Percentiles rank a stretch among this genome's conserved stretches.
phyloP scores from a whole-genome alignment of 2,888 invertebrate genomes.

The Podotricha telesiphe region DNA sequence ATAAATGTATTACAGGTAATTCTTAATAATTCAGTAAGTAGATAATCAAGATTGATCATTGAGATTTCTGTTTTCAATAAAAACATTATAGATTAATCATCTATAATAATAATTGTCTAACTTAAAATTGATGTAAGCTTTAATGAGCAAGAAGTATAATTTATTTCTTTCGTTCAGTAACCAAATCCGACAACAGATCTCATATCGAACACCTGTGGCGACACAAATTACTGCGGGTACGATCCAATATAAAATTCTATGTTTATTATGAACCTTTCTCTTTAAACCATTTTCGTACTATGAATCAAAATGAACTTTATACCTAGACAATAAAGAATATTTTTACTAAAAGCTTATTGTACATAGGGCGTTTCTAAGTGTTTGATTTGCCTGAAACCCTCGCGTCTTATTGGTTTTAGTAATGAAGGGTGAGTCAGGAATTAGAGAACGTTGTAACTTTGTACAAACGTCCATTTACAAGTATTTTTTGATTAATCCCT shows the following conservation, averaged over 20 bases:
- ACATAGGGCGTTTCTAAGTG: constrained; percentile 68
- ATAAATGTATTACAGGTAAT: no score
- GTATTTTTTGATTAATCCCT: constrained; percentile 28
- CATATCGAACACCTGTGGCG: constrained; percentile 49
- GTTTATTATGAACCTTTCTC: constrained; percentile 65
- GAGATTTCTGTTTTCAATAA: neutral
- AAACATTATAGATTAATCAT: neutral
- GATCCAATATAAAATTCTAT: constrained; percentile 56
- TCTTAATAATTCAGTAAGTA: neutral
- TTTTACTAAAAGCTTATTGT: constrained; percentile 46
- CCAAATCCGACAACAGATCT: constrained; percentile 40
- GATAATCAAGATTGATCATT: neutral
- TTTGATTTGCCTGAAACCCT: constrained; percentile 64
- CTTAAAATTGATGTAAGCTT: neutral
- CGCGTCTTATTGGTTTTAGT: constrained; percentile 80
- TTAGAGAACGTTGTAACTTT: constrained; percentile 66
- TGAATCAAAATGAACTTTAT: constrained; percentile 48
- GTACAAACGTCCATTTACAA: constrained; percentile 55
- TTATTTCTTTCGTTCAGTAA: neutral
- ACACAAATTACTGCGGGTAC: constrained; percentile 48
- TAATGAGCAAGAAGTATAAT: constrained; percentile 2
- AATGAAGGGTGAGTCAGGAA: constrained; percentile 70
- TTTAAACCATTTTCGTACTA: constrained; percentile 50
- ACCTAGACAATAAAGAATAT: constrained; percentile 42
- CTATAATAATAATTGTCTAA: neutral